A percentile compares a stretch with the other conserved stretches of the same genome.
Evolutionary conservation across 1,140 invertebrate genomes (phyloP).

Genomic region (Augochlora pura): DNA sequence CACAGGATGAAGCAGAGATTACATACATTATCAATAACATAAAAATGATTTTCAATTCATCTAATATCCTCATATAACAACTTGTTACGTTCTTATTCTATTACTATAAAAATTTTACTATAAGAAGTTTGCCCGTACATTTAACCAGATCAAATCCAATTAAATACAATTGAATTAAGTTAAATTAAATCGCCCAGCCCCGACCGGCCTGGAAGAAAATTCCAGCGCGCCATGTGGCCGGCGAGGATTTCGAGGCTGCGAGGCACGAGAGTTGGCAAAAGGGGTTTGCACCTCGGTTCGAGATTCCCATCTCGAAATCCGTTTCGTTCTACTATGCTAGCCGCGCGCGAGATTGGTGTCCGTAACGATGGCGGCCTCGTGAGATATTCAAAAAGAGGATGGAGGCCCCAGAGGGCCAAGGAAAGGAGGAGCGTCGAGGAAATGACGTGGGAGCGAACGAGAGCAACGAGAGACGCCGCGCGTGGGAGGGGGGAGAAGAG

Average conservation of each 20-base stretch:
- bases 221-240: constrained; percentile 36
- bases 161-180: too few relatives aligned
- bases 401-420: constrained; percentile 52
- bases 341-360: constrained; percentile 50
- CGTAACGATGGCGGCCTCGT: constrained; percentile 69
- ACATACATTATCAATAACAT: too few relatives aligned
- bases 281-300: constrained; percentile 28
- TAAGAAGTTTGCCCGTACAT: too few relatives aligned
- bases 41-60: too few relatives aligned
- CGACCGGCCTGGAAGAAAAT: not conserved
- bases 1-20: too few relatives aligned
- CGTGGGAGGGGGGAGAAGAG: not conserved
- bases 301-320: constrained; percentile 51
- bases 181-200: too few relatives aligned
- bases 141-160: too few relatives aligned
- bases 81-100: too few relatives aligned
- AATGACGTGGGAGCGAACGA: constrained; percentile 52
- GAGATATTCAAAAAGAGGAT: constrained; percentile 68
- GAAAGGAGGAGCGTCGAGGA: constrained; percentile 59
- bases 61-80: too few relatives aligned
- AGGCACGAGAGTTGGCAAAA: not conserved
- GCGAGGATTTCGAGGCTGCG: constrained; percentile 29
- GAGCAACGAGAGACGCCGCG: constrained; percentile 26
- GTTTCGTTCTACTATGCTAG: constrained; percentile 52
- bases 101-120: too few relatives aligned